These are phyloP conservation scores for Cataglyphis altisquamis DNA, from an alignment of 2,888 invertebrate genomes.

Conservation along the genomic window DNA sequence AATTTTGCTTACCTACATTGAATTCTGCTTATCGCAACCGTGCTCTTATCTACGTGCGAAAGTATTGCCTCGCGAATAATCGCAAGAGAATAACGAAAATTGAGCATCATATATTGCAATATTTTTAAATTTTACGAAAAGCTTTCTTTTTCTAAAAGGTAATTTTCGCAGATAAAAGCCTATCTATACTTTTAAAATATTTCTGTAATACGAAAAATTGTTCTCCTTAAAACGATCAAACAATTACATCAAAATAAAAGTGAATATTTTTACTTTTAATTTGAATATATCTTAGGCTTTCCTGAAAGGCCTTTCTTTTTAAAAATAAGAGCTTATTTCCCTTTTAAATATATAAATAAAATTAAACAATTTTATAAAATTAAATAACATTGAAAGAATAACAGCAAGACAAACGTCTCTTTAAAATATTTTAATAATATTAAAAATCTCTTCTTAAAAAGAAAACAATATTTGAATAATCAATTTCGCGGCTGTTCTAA, in stretches of 20 bases:
- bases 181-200: not conserved
- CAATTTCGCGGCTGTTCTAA: not conserved
- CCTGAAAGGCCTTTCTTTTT: not conserved
- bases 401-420: not conserved
- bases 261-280: not conserved
- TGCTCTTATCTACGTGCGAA: slow-evolving; percentile 48
- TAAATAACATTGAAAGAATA: not conserved
- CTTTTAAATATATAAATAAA: slow-evolving; percentile 14
- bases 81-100: slow-evolving; percentile 29
- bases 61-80: slow-evolving; percentile 15
- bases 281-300: not conserved
- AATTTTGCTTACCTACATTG: slow-evolving; percentile 62
- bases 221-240: not conserved
- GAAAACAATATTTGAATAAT: not conserved
- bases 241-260: not conserved
- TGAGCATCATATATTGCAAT: slow-evolving; percentile 26
- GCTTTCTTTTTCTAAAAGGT: not conserved
- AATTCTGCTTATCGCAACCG: slow-evolving; percentile 61
- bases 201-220: not conserved
- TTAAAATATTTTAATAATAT: slow-evolving; percentile 12
- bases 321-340: not conserved
- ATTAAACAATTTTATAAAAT: slow-evolving; percentile 8
- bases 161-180: not conserved
- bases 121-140: slow-evolving; percentile 18
- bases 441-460: slow-evolving; percentile 1